Conservation (phyloP, 2,797 vertebrate species). For the Emydoidea blandingii region DNA sequence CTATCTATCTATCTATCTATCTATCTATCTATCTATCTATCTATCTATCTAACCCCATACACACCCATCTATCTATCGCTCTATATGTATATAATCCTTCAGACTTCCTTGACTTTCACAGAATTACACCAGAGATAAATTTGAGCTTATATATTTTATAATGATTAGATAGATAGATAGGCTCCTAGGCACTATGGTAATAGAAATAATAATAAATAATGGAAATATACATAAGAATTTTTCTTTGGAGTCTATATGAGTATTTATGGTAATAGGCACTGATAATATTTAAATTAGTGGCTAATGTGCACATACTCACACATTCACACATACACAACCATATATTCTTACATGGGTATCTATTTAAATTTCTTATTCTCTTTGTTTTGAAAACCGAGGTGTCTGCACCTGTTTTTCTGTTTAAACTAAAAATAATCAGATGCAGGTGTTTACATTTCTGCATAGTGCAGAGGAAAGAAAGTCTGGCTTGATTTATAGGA, state of each 20-base stretch:
- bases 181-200: neutral
- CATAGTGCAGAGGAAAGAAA: neutral
- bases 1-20: too few relatives aligned
- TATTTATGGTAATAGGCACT: constrained; percentile 13
- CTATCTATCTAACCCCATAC: neutral
- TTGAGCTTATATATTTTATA: neutral
- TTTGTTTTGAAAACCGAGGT: neutral
- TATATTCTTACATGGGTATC: neutral
- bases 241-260: constrained; percentile 8
- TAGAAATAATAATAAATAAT: neutral
- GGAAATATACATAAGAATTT: constrained; percentile 15
- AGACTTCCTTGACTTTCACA: neutral
- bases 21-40: too few relatives aligned
- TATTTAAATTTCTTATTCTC: neutral
- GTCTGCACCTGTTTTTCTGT: neutral
- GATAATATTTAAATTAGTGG: neutral
- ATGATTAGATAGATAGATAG: neutral
- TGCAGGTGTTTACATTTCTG: constrained; percentile 29
- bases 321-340: neutral
- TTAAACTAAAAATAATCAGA: constrained; percentile 12
- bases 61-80: neutral
- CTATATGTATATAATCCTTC: neutral
- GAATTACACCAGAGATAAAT: neutral
- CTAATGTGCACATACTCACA: neutral
- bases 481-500: constrained; percentile 27